Evolutionary conservation across 2,888 invertebrate species (phyloP), one percentile per base, ranked within the genome.

Genomic region (Caenorhabditis sp.): DNA sequence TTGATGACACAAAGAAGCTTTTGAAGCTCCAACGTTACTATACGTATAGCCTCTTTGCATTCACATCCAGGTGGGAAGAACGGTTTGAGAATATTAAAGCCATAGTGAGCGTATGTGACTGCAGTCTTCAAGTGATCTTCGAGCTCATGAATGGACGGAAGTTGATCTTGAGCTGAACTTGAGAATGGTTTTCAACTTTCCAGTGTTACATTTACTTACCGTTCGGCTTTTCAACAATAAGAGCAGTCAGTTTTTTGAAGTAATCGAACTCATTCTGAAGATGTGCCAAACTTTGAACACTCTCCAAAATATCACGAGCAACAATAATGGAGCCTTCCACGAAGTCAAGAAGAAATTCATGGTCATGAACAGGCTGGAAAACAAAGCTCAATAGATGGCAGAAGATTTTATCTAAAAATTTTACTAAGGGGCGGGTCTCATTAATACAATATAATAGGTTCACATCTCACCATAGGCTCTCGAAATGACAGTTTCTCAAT

Each of bases 271-370:
- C 41, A 4, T n/a, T 12, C 1, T 64, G 19, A n/a, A 79, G 64
- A 22, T 63, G 28, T 16, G 59, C 28, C 35, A 79, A 26, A 56
- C 72, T 63, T 38, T 79, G 79, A 51, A 64, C 70, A 64, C 63
- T 26, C 31, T 79, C 79, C 22, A 79, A 54, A 22, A 64, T 70
- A 19, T 79, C 61, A 38, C 70, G 64, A 16, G 70, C 70, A 10
- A 63, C 79, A n/a, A 79, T 35, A 2, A 58, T 44, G 5, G 70
- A 70, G 12, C 44, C 64, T 7, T 79, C 56, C 6, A 79, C 19
- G 38, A 79, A 70, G 10, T 79, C 56, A 6, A 19, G 26, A 0
- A 79, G 56, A n/a, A 44, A 64, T 10, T 54, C 56, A 10, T 63
- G 24, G 10, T 70, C 70, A 54, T 69, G 49, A 5, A 14, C 26